phyloP scores from a whole-genome alignment of 2,888 invertebrate species.

The Yponomeuta cagnagella region DNA sequence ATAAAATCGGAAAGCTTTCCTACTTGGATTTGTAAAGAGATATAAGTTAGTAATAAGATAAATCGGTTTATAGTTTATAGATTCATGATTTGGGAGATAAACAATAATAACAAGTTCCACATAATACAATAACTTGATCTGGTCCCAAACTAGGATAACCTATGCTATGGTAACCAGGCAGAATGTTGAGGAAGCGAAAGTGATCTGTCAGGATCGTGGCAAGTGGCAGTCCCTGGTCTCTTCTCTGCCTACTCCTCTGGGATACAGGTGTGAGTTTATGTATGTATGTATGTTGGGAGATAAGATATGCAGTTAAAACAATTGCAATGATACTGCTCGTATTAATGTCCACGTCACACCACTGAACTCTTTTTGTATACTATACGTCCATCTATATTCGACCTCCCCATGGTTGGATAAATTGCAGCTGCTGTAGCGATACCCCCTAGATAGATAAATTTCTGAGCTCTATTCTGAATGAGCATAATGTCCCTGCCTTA shows the following conservation, averaged over 20 bases:
- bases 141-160: too few species aligned
- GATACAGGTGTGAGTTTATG: too few species aligned
- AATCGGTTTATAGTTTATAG: neutral
- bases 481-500: conserved; percentile 18
- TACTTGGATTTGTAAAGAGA: conserved; percentile 18
- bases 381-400: conserved; percentile 17
- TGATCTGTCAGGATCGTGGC: too few species aligned
- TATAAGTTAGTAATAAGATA: conserved; percentile 18
- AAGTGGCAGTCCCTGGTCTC: too few species aligned
- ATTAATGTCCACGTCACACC: neutral
- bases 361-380: conserved; percentile 18
- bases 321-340: neutral
- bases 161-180: too few species aligned
- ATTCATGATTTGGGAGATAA: neutral
- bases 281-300: too few species aligned
- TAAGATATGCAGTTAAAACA: neutral
- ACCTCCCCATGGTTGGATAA: conserved; percentile 14
- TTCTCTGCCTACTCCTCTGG: too few species aligned
- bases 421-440: conserved; percentile 14
- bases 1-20: conserved; percentile 17
- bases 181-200: too few species aligned
- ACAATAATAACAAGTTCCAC: too few species aligned
- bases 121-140: too few species aligned
- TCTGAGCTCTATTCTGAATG: conserved; percentile 17
- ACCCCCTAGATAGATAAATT: conserved; percentile 19